Base-by-base conservation (phyloP, 2,797 vertebrate genomes). In the Petrocephalus schoutedeni region DNA sequence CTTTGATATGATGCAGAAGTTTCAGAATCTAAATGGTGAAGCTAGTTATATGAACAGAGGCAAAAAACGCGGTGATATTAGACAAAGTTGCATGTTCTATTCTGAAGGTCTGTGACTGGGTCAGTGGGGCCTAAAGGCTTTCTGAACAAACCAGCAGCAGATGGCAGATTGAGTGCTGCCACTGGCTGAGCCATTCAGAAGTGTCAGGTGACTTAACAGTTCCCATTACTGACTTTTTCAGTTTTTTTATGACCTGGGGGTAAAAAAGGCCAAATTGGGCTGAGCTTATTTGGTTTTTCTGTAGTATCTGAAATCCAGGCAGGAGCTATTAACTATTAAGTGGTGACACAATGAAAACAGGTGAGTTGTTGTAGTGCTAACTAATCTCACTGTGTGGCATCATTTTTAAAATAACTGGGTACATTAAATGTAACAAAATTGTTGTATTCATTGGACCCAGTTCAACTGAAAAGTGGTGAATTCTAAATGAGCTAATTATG, bases 401-500 rank as follows among this genome's bases (percentile, higher is more conserved):
- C 74, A 49, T 80, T 80, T 80, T 80, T 16, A 80, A 80, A 80
- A 80, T 80, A 45, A 41, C 19, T 49, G 45, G 74, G 7, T 80
- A 80, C 16, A 80, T 49, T 80, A 80, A 77, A 49, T 49, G 36
- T 41, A 49, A 49, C 14, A 19, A 49, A 45, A 80, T 49, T n/a
- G n/a, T 36, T 16, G 16, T 49, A 80, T 80, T 80, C 1, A 1
- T 10, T 80, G 41, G 36, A 80, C 74, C 74, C 45, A 80, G 16
- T 80, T 80, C 36, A 80, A 16, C 7, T 80, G 32, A 80, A 80
- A 80, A 80, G 74, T 49, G 41, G 74, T 80, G 74, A 80, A 80
- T 80, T 77, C 45, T 77, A 77, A 77, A 77, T 12, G 28, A 77
- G 19, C 36, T 19, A 41, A 77, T 77, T 77, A 77, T 41, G 41